phyloP scores from a whole-genome alignment of 2,113 vertebrate genomes.

The Ptyas mucosa region DNA sequence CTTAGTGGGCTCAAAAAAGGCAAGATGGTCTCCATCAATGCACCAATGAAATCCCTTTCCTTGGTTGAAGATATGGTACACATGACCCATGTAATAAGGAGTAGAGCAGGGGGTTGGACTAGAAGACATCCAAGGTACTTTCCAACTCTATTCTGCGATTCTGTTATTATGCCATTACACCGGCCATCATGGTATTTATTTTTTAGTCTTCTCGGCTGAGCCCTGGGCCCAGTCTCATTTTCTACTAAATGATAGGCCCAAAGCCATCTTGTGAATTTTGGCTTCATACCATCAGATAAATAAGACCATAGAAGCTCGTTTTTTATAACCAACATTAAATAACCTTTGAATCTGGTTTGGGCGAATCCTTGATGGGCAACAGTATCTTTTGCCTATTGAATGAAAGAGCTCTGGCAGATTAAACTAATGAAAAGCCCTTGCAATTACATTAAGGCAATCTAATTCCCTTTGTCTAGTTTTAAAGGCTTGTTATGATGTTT shows the following conservation, averaged over 20 bases:
- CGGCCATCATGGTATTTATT: neutral
- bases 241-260: neutral
- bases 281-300: neutral
- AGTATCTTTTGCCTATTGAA: neutral
- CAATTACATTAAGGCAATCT: conserved; percentile 38
- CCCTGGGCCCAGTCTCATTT: neutral
- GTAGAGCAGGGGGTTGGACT: neutral
- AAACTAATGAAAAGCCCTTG: conserved; percentile 23
- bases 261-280: neutral
- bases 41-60: neutral
- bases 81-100: neutral
- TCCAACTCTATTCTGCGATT: too few relatives aligned
- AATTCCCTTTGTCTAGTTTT: conserved; percentile 25
- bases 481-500: neutral
- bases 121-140: too few relatives aligned
- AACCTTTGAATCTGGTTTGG: neutral
- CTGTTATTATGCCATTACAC: neutral
- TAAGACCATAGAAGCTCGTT: neutral
- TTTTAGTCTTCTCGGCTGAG: neutral
- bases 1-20: neutral
- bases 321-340: neutral
- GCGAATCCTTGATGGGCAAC: neutral
- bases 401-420: neutral
- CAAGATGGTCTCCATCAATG: neutral
- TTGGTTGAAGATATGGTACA: neutral